Evolutionary conservation across 2,888 invertebrate genomes (phyloP).

Genomic region (Cheilosia vulpina): DNA sequence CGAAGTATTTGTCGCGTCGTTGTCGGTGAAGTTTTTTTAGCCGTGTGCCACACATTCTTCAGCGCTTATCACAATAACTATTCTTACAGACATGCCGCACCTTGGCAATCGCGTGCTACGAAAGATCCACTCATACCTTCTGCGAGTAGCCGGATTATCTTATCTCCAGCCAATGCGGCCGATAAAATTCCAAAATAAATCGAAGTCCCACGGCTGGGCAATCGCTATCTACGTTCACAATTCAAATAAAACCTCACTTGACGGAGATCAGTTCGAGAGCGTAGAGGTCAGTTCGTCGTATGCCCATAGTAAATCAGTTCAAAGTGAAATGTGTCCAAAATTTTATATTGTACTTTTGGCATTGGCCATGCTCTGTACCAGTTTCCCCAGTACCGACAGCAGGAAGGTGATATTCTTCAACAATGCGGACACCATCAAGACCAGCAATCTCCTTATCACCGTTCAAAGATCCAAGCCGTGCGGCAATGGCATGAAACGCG

Average conservation of each 20-base stretch:
- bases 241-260: conserved; percentile 38
- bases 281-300: conserved; percentile 9
- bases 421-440: conserved; percentile 75
- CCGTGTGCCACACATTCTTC: conserved; percentile 7
- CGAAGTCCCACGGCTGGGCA: neutral
- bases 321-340: conserved; percentile 31
- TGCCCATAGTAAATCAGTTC: neutral
- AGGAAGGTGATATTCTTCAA: conserved; percentile 79
- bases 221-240: conserved; percentile 4
- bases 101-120: conserved; percentile 13
- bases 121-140: neutral
- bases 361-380: conserved; percentile 75
- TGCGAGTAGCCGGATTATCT: conserved; percentile 21
- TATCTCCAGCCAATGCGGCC: conserved; percentile 3
- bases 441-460: conserved; percentile 79
- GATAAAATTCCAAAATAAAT: conserved; percentile 47
- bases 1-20: conserved; percentile 3
- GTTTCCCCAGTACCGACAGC: conserved; percentile 57
- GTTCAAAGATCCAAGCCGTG: conserved; percentile 77
- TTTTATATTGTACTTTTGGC: conserved; percentile 57
- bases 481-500: conserved; percentile 79
- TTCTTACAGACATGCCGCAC: conserved; percentile 18
- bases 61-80: conserved; percentile 11
- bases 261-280: conserved; percentile 29
- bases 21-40: neutral